A percentile compares a stretch with the other conserved stretches of the same genome.
These are phyloP conservation scores for Cichladusa arquata DNA, from an alignment of 2,113 vertebrate species.

Conservation along the genomic window DNA sequence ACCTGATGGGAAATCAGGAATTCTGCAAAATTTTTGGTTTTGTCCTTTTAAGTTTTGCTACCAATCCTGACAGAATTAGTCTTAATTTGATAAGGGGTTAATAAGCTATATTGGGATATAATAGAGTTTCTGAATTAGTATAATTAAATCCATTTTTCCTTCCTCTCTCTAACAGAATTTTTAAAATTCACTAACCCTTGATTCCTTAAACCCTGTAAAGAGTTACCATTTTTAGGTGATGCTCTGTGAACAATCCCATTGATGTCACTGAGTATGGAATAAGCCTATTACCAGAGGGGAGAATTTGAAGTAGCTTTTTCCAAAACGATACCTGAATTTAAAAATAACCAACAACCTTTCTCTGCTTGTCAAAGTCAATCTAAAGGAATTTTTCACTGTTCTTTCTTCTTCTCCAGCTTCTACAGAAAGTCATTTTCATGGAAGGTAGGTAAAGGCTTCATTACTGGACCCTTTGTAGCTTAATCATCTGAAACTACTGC, in stretches of 20 bases:
- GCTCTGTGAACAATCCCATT: constrained; percentile 23
- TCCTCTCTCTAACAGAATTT: neutral
- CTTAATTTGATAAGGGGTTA: neutral
- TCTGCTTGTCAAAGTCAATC: neutral
- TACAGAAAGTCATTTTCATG: neutral
- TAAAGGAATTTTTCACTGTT: neutral
- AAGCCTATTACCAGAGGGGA: constrained; percentile 9
- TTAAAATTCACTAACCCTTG: neutral
- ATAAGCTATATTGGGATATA: neutral
- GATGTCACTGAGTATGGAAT: neutral
- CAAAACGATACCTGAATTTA: neutral
- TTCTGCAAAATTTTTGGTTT: neutral
- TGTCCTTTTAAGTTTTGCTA: neutral
- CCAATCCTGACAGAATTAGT: neutral
- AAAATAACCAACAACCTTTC: neutral
- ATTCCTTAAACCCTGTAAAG: neutral
- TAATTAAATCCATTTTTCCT: neutral
- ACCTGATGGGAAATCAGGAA: neutral
- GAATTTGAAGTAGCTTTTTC: neutral
- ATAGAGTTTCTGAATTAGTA: neutral
- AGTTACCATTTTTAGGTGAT: constrained; percentile 9
- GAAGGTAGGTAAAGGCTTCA: neutral
- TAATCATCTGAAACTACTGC: neutral
- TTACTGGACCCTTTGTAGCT: neutral
- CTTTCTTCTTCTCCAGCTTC: neutral